Conservation (phyloP, 2,797 vertebrate species). For the Vireo griseus region DNA sequence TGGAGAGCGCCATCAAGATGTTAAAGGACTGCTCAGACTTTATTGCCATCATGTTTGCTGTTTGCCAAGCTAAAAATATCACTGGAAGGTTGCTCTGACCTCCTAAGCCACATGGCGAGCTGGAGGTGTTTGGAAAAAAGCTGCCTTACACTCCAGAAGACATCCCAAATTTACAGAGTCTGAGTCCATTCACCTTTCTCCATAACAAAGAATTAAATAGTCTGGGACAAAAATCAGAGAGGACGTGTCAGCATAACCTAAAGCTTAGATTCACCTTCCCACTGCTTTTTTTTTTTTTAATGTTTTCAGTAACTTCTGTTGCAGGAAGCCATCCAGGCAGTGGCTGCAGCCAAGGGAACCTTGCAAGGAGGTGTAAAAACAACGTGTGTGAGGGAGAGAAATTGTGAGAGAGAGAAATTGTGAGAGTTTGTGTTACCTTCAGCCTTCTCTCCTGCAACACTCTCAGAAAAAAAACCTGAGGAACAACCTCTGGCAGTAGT, state of each 20-base stretch:
- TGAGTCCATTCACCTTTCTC: not conserved
- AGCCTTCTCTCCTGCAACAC: not conserved
- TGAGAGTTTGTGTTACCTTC: not conserved
- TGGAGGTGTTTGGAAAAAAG: not conserved
- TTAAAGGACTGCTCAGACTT: conserved; percentile 1
- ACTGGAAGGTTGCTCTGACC: conserved; percentile 42
- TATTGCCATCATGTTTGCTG: not conserved
- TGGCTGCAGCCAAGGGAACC: not conserved
- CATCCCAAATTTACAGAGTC: not conserved
- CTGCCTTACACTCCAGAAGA: not conserved
- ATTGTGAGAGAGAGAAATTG: not conserved
- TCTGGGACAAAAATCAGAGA: not conserved
- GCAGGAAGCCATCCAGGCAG: not conserved
- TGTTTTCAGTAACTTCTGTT: not conserved
- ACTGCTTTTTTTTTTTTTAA: not conserved
- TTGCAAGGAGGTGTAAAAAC: not conserved
- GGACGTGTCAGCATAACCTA: not conserved
- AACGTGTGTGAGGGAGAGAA: too few species aligned
- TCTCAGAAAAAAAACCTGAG: not conserved
- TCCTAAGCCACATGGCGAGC: not conserved
- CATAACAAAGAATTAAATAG: not conserved
- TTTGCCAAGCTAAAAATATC: conserved; percentile 39
- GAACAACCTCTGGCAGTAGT: not conserved
- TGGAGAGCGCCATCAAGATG: not conserved
- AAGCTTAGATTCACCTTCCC: not conserved